Base-by-base conservation (phyloP, 1,140 invertebrate genomes). In the Drosophila bocki region DNA sequence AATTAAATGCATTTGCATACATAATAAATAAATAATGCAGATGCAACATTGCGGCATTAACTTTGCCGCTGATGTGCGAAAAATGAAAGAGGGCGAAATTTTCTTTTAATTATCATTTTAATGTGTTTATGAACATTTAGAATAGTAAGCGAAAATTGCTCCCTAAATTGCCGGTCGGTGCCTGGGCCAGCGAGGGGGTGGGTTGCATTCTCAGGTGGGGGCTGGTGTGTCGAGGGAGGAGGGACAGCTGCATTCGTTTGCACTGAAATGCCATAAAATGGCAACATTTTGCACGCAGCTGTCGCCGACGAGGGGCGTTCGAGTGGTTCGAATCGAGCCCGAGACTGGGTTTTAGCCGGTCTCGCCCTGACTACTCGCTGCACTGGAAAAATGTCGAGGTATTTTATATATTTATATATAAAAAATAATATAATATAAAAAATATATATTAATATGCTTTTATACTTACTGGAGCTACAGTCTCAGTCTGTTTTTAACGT, bases 1-100 rank as follows among this genome's bases (percentile, higher is more conserved):
- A 90, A 90, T 90, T 90, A 90, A 90, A 90, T 90, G 85, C 81
- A 90, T 90, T 90, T 90, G 85, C 85, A 90, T 90, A 82, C 79
- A 84, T 78, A 90, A 90, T 90, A 90, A 90, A 90, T 90, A 90
- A 90, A 90, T 90, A 90, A 90, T 90, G 85, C 75, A 79, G 77
- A 79, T 79, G 78, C 84, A 88, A 67, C 70, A 79, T 60, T 68
- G 61, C 60, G 44, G 56, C 61, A 79, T 63, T 70, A 81, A 70
- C 62, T 69, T 59, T 65, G 72, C 61, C 37, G 70, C 70, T 75
- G 72, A 75, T 64, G 70, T 75, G 60, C 75, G 47, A 78, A 70
- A 78, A 68, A 69, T 69, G 56, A 58, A 60, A 68, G 63, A 77
- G 63, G 42, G 42, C 62, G 63, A 76, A 78, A 71, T 70, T 82